Evolutionary conservation across 2,113 vertebrate species (phyloP).

Genomic region (Cyanistes caeruleus): DNA sequence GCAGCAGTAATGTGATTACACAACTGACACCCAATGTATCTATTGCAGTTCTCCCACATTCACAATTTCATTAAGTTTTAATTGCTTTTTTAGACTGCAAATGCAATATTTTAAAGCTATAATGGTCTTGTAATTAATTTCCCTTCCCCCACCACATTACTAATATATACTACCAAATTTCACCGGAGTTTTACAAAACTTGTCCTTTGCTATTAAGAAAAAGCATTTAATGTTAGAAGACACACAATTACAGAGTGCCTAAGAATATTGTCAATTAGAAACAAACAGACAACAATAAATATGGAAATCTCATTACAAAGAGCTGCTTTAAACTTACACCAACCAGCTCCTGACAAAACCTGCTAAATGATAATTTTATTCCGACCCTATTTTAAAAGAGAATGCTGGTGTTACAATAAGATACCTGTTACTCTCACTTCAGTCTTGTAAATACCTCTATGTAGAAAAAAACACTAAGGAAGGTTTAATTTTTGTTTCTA

Average conservation of each 20-base stretch:
- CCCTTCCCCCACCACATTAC: background rate
- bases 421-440: background rate
- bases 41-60: background rate
- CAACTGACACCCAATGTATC: background rate
- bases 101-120: background rate
- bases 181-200: background rate
- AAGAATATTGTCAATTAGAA: background rate
- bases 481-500: background rate
- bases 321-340: slow-evolving; percentile 33
- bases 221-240: background rate
- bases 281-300: slow-evolving; percentile 11
- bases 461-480: background rate
- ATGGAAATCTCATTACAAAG: slow-evolving; percentile 61
- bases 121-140: background rate
- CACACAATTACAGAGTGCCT: slow-evolving; percentile 9
- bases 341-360: background rate
- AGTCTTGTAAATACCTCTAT: background rate
- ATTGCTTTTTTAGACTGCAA: background rate
- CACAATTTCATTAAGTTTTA: background rate
- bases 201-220: background rate
- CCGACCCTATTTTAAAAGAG: slow-evolving; percentile 24
- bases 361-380: slow-evolving; percentile 45
- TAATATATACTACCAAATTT: background rate
- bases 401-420: slow-evolving; percentile 17
- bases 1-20: background rate